Base-by-base conservation (phyloP, 2,797 vertebrate genomes). In the Chaetodon trifasciatus region DNA sequence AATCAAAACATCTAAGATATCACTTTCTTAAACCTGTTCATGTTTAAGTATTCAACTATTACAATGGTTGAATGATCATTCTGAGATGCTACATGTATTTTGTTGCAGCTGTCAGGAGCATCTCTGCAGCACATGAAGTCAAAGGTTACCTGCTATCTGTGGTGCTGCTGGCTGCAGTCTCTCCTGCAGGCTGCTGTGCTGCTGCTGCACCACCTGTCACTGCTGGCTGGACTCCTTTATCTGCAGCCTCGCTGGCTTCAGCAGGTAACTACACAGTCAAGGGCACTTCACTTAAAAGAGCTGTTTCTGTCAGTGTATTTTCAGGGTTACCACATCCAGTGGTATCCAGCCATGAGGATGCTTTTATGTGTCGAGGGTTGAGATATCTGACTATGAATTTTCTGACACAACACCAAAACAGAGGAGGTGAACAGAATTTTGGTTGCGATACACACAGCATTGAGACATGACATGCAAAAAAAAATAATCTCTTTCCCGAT, bases 191-290 rank as follows among this genome's bases (percentile, higher is more conserved):
- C 37, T 44, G 90, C 2, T 73, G 79, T 24, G 83, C 42, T 39
- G 84, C 58, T 28, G 19, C 61, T 28, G 19, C 89, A 3, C 49
- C 60, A 3, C 49, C 60, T 6, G 68, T 55, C 6, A 78, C 79
- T 35, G 82, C 90, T 8, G 83, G 21, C 62, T 90, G 94, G 12
- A 50, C 72, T 71, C 78, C 93, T 88, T 92, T 93, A 24, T 96
- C 95, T n/a, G 81, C 44, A 40, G 74, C 76, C 55, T 96, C 96
- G 0, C 28, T 70, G n/a, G 84, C 81, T 47, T 96, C 96, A 49
- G 78, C 24, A 6, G 90, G 83, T 28, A 93, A 64, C 95, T 96
- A 46, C 58, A 85, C 67, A 74, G 66, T 53, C 1, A 17, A 3
- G 58, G 70, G 19, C 1, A 35, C 6, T 3, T 56, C 21, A 71